A percentile compares a stretch with the other conserved stretches of the same genome.
Conservation (phyloP, 2,113 vertebrate species). For the Lichenostomus cassidix region DNA sequence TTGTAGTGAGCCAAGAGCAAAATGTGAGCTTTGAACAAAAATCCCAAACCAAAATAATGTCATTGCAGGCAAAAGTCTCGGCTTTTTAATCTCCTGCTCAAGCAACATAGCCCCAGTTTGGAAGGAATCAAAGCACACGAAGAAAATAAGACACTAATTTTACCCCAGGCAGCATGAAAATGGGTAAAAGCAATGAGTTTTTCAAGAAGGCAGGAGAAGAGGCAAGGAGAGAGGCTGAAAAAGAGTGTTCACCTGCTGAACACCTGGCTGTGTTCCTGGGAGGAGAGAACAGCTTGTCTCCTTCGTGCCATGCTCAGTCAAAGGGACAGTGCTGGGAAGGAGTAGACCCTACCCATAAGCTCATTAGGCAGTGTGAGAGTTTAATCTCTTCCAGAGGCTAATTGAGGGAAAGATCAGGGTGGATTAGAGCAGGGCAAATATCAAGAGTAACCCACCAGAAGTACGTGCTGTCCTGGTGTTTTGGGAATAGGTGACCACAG, state of each 20-base stretch:
- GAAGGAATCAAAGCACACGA: not conserved
- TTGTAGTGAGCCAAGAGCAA: constrained; percentile 39
- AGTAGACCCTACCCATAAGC: not conserved
- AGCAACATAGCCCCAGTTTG: not conserved
- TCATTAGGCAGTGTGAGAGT: not conserved
- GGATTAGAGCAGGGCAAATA: not conserved
- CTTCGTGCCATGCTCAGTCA: not conserved
- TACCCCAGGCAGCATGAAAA: not conserved
- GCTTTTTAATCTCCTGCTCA: constrained; percentile 35
- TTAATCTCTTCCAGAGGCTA: constrained; percentile 41
- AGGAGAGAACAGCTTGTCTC: not conserved
- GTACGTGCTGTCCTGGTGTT: not conserved
- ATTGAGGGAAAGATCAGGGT: not conserved
- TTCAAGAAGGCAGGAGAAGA: not conserved
- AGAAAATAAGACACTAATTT: constrained; percentile 13
- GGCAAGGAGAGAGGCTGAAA: not conserved
- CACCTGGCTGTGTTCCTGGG: not conserved
- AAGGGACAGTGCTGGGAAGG: not conserved
- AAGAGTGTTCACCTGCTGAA: not conserved
- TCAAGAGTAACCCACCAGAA: not conserved
- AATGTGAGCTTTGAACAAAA: constrained; percentile 49
- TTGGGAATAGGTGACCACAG: not conserved
- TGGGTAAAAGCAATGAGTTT: not conserved
- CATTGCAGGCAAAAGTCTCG: constrained; percentile 2
- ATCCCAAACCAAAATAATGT: constrained; percentile 48